Conservation (phyloP, 2,888 invertebrate species). For the Microctonus hyperodae region DNA sequence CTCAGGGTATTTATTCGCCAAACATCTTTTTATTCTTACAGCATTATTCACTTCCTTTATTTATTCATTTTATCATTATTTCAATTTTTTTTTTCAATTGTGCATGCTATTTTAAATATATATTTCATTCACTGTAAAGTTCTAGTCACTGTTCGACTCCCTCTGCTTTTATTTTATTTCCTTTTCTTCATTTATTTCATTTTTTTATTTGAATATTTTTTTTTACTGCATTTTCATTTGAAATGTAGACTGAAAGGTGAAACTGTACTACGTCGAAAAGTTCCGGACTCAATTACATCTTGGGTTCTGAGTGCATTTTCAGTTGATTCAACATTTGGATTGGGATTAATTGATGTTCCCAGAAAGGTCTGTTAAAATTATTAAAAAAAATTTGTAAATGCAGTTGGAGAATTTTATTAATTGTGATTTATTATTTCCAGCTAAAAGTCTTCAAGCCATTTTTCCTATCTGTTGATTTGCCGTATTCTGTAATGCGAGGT, state of each 20-base stretch:
- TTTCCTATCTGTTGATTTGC: constrained; percentile 85
- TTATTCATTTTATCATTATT: constrained; percentile 1
- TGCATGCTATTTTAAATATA: background rate
- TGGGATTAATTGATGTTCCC: constrained; percentile 76
- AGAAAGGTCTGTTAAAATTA: constrained; percentile 64
- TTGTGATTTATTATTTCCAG: constrained; percentile 52
- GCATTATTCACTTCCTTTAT: constrained; percentile 29
- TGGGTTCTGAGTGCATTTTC: constrained; percentile 88
- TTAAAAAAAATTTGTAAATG: background rate
- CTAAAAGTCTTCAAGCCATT: constrained; percentile 83
- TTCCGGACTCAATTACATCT: constrained; percentile 85
- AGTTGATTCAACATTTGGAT: constrained; percentile 76
- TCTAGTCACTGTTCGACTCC: constrained; percentile 25
- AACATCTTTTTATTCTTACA: constrained; percentile 39
- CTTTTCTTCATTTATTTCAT: constrained; percentile 23
- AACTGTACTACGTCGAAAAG: constrained; percentile 68
- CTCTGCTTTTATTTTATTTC: constrained; percentile 31
- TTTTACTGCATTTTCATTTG: background rate
- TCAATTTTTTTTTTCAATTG: background rate
- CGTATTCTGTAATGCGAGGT: constrained; percentile 86
- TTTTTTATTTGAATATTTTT: constrained; percentile 6
- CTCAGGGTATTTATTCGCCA: constrained; percentile 70
- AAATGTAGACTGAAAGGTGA: constrained; percentile 66
- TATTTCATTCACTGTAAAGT: background rate
- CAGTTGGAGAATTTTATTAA: background rate